Percentiles rank a stretch among this genome's conserved stretches.
Conservation (phyloP, 2,797 vertebrate genomes). For the Manis pentadactyla region DNA sequence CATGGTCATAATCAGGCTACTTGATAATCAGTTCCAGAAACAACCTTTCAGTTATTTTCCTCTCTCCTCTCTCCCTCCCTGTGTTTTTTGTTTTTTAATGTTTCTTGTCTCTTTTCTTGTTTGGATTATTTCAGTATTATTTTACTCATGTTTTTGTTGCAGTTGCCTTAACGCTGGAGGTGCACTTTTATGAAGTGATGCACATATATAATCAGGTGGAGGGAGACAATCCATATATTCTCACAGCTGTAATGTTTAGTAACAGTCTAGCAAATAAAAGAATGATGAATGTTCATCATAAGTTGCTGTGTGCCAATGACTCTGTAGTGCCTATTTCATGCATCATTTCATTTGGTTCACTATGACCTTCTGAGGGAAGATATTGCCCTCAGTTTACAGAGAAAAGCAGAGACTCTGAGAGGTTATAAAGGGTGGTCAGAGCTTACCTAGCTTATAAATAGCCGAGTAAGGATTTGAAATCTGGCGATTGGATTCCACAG, state of each 20-base stretch:
- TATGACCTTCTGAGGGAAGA: not conserved
- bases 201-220: accelerated
- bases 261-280: no score
- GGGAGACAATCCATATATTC: not conserved
- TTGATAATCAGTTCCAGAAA: not conserved
- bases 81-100: not conserved
- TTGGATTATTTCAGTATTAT: not conserved
- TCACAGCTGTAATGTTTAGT: accelerated
- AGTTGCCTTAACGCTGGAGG: not conserved
- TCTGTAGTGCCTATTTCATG: not conserved
- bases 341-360: not conserved
- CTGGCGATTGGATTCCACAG: not conserved
- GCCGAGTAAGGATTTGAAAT: not conserved
- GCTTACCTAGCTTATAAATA: no score
- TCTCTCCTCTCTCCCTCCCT: not conserved
- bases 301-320: not conserved
- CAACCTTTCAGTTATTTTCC: not conserved
- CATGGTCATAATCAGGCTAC: not conserved
- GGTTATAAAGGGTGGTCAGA: not conserved
- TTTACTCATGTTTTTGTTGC: not conserved
- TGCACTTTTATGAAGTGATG: not conserved
- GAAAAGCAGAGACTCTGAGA: not conserved
- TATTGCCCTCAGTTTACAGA: not conserved
- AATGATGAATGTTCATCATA: no score
- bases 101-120: not conserved